These are phyloP conservation scores for Aphis gossypii DNA, from an alignment of 1,140 invertebrate genomes.

Conservation along the genomic window DNA sequence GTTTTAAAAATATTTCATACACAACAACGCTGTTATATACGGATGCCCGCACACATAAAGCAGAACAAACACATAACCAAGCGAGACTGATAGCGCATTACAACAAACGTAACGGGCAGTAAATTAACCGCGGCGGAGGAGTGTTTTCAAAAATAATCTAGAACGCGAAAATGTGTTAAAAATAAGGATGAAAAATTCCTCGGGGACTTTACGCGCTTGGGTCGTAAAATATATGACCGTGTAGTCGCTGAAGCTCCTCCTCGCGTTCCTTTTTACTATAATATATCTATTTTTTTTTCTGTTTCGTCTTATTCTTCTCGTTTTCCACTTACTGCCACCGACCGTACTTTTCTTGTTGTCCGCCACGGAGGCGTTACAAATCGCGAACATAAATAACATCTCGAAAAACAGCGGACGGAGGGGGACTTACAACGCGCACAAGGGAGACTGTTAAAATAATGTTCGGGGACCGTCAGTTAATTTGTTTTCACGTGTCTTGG, in stretches of 20 bases:
- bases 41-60: not conserved
- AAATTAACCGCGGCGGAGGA: conserved; percentile 4
- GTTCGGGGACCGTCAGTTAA: conserved; percentile 34
- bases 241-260: not conserved
- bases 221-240: conserved; percentile 38
- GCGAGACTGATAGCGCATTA: conserved; percentile 5
- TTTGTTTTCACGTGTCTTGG: conserved; percentile 41
- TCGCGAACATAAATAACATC: conserved; percentile 52
- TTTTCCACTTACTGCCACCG: not conserved
- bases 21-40: not conserved
- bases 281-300: not conserved
- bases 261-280: conserved; percentile 19
- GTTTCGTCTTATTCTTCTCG: not conserved
- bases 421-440: not conserved
- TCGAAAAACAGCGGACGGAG: not conserved
- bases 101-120: not conserved
- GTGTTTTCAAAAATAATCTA: conserved; percentile 50
- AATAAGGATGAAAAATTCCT: conserved; percentile 54
- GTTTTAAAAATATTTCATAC: not conserved
- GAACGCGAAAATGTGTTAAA: conserved; percentile 53
- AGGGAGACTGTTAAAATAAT: conserved; percentile 23
- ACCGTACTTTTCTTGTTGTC: not conserved
- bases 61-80: not conserved
- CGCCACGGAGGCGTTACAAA: conserved; percentile 37
- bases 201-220: not conserved